Conservation (phyloP, 2,113 vertebrate species). For the Colistium nudipinnis region DNA sequence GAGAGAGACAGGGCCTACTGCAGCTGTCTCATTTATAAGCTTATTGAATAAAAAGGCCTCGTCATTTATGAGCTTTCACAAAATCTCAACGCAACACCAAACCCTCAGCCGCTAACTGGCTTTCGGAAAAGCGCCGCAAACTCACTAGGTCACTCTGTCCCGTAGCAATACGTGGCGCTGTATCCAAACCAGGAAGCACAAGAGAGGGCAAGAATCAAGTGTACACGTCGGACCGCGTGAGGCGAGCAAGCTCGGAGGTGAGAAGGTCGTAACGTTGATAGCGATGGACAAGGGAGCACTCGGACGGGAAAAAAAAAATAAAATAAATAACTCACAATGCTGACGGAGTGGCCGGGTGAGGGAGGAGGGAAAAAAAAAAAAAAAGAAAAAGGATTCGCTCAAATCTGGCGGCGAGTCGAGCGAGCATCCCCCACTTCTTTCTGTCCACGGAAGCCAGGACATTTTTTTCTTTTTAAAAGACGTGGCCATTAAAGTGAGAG, state of each 20-base stretch:
- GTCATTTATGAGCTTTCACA: constrained; percentile 29
- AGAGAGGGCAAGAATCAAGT: background rate
- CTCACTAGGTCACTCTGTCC: constrained; percentile 1
- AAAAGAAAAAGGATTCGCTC: background rate
- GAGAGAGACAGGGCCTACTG: constrained; percentile 6
- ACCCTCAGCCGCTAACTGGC: constrained; percentile 14
- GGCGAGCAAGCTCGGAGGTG: constrained; percentile 4
- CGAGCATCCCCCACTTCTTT: background rate
- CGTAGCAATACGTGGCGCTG: background rate
- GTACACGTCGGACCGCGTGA: constrained; percentile 3
- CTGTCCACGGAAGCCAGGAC: background rate
- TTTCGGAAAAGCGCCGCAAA: constrained; percentile 2
- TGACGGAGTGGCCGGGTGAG: background rate
- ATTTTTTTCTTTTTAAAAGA: constrained; percentile 39
- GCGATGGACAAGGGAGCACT: background rate
- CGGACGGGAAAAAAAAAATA: constrained; percentile 4
- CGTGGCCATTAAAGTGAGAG: constrained; percentile 36
- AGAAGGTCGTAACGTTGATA: constrained; percentile 13
- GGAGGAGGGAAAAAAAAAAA: background rate
- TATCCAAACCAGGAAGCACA: background rate
- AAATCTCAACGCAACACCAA: constrained; percentile 32
- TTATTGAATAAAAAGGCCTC: constrained; percentile 42
- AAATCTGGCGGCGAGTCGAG: constrained; percentile 14
- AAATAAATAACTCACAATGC: too few species aligned
- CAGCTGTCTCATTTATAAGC: constrained; percentile 53